Conservation (phyloP, 2,888 invertebrate species). For the Drosophila rubida region DNA sequence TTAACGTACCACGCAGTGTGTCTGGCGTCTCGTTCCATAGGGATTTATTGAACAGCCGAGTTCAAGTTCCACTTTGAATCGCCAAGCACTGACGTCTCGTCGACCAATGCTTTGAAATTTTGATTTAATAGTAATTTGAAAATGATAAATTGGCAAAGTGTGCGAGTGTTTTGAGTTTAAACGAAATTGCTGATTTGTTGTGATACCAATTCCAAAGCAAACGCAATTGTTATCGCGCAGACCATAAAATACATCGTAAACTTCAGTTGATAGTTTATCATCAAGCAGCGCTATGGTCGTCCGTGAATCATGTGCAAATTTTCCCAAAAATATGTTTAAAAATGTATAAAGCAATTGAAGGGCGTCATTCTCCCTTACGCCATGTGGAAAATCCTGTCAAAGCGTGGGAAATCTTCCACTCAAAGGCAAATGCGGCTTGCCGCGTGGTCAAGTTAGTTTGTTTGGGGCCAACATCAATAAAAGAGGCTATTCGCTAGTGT, state of each 20-base stretch:
- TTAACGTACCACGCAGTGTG: conserved; percentile 3
- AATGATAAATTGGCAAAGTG: conserved; percentile 12
- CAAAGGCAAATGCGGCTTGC: background rate
- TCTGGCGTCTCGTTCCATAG: conserved; percentile 5
- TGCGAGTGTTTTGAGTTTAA: conserved; percentile 2
- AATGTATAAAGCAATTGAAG: conserved; percentile 17
- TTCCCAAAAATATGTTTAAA: conserved; percentile 44
- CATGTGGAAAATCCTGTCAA: background rate
- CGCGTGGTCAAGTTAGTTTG: conserved; percentile 30
- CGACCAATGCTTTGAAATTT: conserved; percentile 15
- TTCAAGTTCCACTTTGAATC: conserved; percentile 14
- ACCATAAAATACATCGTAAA: conserved; percentile 7
- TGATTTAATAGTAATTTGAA: conserved; percentile 8
- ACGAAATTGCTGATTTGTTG: background rate
- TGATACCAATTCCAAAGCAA: background rate
- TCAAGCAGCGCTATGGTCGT: background rate
- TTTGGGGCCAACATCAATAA: conserved; percentile 15
- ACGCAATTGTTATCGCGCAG: conserved; percentile 19
- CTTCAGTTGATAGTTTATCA: conserved; percentile 5
- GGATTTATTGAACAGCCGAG: conserved; percentile 19
- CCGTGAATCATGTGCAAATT: conserved; percentile 50
- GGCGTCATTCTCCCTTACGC: background rate
- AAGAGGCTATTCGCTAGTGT: conserved; percentile 12
- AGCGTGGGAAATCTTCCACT: conserved; percentile 43
- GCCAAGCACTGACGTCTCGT: background rate